Conservation (phyloP, 2,888 invertebrate species). For the Desoria tigrina region DNA sequence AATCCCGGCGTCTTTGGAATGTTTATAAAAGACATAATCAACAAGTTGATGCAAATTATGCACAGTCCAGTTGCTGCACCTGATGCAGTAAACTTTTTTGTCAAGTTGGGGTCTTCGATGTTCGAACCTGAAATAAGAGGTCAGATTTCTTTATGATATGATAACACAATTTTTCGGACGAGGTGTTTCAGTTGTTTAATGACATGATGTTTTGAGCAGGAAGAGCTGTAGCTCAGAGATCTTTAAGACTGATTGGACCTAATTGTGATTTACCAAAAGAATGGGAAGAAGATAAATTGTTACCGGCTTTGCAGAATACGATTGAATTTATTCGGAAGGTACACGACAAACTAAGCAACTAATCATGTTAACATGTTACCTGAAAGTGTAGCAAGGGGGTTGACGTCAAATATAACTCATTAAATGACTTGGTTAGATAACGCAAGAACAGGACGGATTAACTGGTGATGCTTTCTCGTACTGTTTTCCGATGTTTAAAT, state of each 20-base stretch:
- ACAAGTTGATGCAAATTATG: constrained; percentile 66
- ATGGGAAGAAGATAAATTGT: constrained; percentile 74
- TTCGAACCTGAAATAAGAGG: constrained; percentile 21
- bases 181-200: not conserved
- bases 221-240: constrained; percentile 69
- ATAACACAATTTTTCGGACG: not conserved
- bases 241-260: constrained; percentile 74
- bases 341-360: not conserved
- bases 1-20: constrained; percentile 61
- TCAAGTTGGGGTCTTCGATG: constrained; percentile 61
- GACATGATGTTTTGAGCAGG: constrained; percentile 55
- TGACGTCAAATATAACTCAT: too few relatives aligned
- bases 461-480: constrained; percentile 64
- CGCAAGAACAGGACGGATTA: constrained; percentile 35
- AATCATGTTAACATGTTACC: too few relatives aligned
- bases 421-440: not conserved
- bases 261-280: constrained; percentile 74
- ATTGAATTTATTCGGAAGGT: constrained; percentile 62
- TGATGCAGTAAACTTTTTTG: constrained; percentile 64
- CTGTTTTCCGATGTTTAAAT: constrained; percentile 70
- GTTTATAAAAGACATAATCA: constrained; percentile 64
- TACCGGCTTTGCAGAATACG: constrained; percentile 66
- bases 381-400: too few relatives aligned
- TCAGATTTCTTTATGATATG: not conserved
- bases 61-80: constrained; percentile 78